These are phyloP conservation scores for Platycnemis pennipes DNA, from an alignment of 2,888 invertebrate species.

Conservation along the genomic window DNA sequence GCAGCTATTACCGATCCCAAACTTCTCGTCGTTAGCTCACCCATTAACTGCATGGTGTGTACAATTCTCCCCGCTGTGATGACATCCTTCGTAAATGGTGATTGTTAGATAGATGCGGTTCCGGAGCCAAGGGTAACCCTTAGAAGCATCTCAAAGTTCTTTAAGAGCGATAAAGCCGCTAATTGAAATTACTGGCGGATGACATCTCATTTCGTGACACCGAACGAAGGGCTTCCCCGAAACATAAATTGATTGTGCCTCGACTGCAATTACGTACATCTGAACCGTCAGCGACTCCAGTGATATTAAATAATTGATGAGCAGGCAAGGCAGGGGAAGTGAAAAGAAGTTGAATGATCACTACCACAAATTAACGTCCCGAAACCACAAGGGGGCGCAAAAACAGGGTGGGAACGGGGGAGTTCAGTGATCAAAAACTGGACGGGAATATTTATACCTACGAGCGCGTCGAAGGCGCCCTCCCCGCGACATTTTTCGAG, in stretches of 20 bases:
- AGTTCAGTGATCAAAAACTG: neutral
- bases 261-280: neutral
- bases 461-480: neutral
- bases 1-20: neutral
- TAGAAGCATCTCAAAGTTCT: neutral
- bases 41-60: neutral
- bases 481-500: neutral
- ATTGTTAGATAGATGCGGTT: neutral
- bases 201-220: neutral
- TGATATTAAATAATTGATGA: slow-evolving; percentile 3
- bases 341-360: neutral
- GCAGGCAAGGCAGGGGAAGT: neutral
- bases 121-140: neutral
- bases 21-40: neutral
- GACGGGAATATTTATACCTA: neutral
- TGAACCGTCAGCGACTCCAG: neutral
- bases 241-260: neutral
- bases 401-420: neutral
- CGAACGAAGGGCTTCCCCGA: neutral
- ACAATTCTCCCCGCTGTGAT: neutral
- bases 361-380: neutral
- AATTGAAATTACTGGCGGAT: neutral
- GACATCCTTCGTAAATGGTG: neutral
- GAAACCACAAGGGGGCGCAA: neutral
- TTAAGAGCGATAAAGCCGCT: neutral